Evolutionary conservation across 2,888 invertebrate genomes (phyloP), one percentile per base, ranked within the genome.

Genomic region (Pherbina coryleti): DNA sequence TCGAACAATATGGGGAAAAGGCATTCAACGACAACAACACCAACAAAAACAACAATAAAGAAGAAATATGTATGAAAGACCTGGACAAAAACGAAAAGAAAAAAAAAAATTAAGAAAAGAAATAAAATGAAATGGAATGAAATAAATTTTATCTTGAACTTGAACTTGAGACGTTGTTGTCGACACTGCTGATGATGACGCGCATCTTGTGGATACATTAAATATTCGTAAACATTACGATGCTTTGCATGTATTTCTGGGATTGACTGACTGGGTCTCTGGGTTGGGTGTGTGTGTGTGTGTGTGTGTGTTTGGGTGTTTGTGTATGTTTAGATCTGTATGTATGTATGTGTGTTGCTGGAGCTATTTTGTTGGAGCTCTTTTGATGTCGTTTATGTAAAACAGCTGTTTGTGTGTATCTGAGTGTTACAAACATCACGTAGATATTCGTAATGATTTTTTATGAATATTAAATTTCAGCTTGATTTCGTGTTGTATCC

Each of bases 71-170:
- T 9, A 9, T 22, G 5, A 19, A 57, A 57, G 57, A 57, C 34
- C 34, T 66, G 44, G 67, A 66, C 28, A 75, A 51, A 17, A 64
- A 49, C 11, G 9, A 62, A 62, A 64, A 49, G n/a, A 49, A 66
- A 19, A 60, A n/a, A 28, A 44, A 81, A 80, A 81, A 79, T 79
- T 79, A 77, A 80, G 79, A 81, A 81, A 80, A 74, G 78, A 82
- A 82, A 81, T 75, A 69, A 81, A 82, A 84, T 79, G 81, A 82
- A 81, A 81, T 83, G 80, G 84, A 85, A 86, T 84, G 80, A 85
- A 83, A 83, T 84, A 82, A 84, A 86, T 85, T 86, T 85, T 86
- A 86, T 87, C 85, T 86, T 86, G 87, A 87, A 87, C 87, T 87
- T 87, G 87, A 87, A 87, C 87, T 87, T 87, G 87, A 85, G 85